A percentile compares a stretch with the other conserved stretches of the same genome.
Conservation (phyloP, 2,797 vertebrate species). For the Poecilia picta region DNA sequence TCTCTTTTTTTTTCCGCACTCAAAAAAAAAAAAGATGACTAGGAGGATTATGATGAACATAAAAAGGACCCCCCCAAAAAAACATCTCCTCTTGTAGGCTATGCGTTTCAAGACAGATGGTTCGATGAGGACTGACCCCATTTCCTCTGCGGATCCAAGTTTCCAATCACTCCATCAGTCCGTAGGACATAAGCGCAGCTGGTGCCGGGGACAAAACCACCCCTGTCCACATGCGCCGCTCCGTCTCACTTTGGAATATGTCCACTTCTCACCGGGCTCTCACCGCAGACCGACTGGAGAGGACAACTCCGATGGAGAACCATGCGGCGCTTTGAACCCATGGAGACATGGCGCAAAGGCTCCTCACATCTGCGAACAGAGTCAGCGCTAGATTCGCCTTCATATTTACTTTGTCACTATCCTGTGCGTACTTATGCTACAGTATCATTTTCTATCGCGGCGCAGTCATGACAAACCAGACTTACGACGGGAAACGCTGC, state of each 20-base stretch:
- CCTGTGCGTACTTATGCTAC: conserved; percentile 91
- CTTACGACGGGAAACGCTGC: conserved; percentile 80
- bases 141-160: conserved; percentile 39
- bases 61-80: not conserved
- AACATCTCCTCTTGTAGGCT: conserved; percentile 19
- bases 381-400: conserved; percentile 88
- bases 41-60: conserved; percentile 14
- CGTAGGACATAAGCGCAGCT: conserved; percentile 38
- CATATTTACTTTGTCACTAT: conserved; percentile 90
- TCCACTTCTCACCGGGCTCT: conserved; percentile 33
- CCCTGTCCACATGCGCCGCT: conserved; percentile 38
- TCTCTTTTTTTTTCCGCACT: not conserved
- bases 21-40: not conserved
- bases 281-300: conserved; percentile 49
- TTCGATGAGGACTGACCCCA: conserved; percentile 2
- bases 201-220: conserved; percentile 45
- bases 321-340: conserved; percentile 83
- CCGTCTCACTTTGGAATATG: conserved; percentile 51
- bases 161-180: conserved; percentile 43
- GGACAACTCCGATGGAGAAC: conserved; percentile 71
- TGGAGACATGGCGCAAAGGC: conserved; percentile 94
- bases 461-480: conserved; percentile 80
- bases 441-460: conserved; percentile 87
- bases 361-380: conserved; percentile 85
- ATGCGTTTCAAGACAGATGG: conserved; percentile 29